A percentile compares a stretch with the other conserved stretches of the same genome.
phyloP scores from a whole-genome alignment of 2,888 invertebrate genomes.

The Xestia xanthographa region DNA sequence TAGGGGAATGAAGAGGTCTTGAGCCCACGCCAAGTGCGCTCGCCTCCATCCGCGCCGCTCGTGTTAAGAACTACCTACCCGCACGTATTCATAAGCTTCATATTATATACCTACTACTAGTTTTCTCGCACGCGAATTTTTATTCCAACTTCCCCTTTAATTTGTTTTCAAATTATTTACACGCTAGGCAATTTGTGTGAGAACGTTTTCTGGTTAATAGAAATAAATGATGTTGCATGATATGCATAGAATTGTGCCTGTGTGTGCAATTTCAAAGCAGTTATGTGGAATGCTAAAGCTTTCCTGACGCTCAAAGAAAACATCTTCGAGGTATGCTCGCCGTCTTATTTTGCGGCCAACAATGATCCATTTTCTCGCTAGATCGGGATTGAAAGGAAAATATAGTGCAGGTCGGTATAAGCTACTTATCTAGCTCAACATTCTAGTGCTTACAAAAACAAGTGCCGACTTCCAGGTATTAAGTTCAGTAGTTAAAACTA shows the following conservation, averaged over 20 bases:
- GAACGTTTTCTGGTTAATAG: slow-evolving; percentile 51
- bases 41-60: slow-evolving; percentile 74
- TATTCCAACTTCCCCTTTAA: slow-evolving; percentile 61
- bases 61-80: slow-evolving; percentile 79
- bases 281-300: slow-evolving; percentile 48
- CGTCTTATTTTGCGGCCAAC: slow-evolving; percentile 55
- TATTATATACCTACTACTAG: slow-evolving; percentile 60
- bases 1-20: slow-evolving; percentile 86
- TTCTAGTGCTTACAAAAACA: slow-evolving; percentile 45
- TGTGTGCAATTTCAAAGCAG: slow-evolving; percentile 45
- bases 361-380: slow-evolving; percentile 61
- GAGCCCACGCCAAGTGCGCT: slow-evolving; percentile 81
- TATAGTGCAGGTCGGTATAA: slow-evolving; percentile 52
- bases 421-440: slow-evolving; percentile 48
- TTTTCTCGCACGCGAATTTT: slow-evolving; percentile 61
- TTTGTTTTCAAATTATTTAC: slow-evolving; percentile 65
- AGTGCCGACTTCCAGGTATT: slow-evolving; percentile 16
- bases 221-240: slow-evolving; percentile 56
- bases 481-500: slow-evolving; percentile 14
- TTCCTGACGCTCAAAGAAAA: slow-evolving; percentile 50
- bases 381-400: slow-evolving; percentile 55
- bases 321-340: slow-evolving; percentile 37
- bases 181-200: slow-evolving; percentile 57
- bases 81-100: slow-evolving; percentile 78
- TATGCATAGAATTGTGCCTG: slow-evolving; percentile 30